Evolutionary conservation across 2,888 invertebrate species (phyloP).

Genomic region (Ormyrus labotus): DNA sequence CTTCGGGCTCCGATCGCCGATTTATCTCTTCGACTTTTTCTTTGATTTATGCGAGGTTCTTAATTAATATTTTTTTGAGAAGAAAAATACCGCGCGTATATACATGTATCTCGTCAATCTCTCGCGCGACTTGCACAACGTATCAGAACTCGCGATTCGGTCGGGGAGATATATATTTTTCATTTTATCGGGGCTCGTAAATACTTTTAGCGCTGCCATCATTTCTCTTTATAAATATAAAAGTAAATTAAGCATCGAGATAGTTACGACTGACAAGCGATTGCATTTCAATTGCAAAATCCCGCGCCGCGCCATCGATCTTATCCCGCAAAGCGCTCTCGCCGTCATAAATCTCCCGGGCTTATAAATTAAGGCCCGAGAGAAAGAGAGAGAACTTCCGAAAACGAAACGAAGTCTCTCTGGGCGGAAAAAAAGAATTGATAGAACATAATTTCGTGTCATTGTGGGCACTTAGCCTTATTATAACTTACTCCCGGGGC

Average conservation of each 20-base stretch:
- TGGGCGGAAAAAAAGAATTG: conserved; percentile 22
- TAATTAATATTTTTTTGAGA: no score
- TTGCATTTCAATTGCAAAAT: conserved; percentile 32
- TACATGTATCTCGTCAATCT: no score
- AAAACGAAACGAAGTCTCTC: conserved; percentile 19
- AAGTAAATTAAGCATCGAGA: neutral
- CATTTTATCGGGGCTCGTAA: conserved; percentile 3
- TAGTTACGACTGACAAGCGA: neutral
- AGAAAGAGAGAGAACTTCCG: neutral
- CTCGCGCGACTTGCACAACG: no score
- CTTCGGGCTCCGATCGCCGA: no score
- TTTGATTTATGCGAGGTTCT: no score
- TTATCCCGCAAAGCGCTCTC: neutral
- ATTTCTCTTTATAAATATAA: neutral
- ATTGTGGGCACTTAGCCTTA: conserved; percentile 47
- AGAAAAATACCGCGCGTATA: no score
- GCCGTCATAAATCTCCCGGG: neutral
- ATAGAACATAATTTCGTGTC: conserved; percentile 53
- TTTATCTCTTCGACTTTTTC: no score
- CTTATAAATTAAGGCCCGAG: neutral
- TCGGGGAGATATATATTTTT: neutral
- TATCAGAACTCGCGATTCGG: neutral
- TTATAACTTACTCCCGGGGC: conserved; percentile 27
- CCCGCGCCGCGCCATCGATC: neutral
- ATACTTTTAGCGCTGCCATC: conserved; percentile 3